A percentile compares a stretch with the other conserved stretches of the same genome.
Evolutionary conservation across 2,797 vertebrate genomes (phyloP).

Genomic region (Parambassis ranga): DNA sequence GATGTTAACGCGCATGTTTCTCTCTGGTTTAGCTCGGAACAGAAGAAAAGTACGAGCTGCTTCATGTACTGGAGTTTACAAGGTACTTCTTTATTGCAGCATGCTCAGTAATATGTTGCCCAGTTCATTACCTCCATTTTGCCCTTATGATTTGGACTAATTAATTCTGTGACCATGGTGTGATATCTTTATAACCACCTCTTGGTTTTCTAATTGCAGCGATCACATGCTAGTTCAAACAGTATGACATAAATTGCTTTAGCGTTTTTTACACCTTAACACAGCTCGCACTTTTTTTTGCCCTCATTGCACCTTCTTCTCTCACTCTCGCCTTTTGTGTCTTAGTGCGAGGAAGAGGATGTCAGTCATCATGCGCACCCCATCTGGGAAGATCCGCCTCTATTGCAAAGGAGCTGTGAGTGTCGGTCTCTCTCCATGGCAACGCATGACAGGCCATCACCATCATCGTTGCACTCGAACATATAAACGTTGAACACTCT

Average conservation of each 20-base stretch:
- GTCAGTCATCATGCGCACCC: constrained; percentile 98
- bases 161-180: constrained; percentile 14
- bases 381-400: constrained; percentile 94
- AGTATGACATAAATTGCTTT: constrained; percentile 29
- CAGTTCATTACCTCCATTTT: neutral
- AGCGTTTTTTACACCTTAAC: constrained; percentile 5
- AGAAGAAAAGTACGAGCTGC: constrained; percentile 93
- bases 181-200: constrained; percentile 1
- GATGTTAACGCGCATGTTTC: constrained; percentile 25
- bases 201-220: constrained; percentile 29
- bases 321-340: constrained; percentile 44
- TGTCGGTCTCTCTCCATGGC: constrained; percentile 81
- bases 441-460: constrained; percentile 65
- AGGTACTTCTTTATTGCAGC: constrained; percentile 66
- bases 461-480: constrained; percentile 24
- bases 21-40: constrained; percentile 81
- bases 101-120: neutral
- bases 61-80: constrained; percentile 97
- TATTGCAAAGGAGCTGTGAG: constrained; percentile 99
- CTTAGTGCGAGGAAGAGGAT: constrained; percentile 93
- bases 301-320: neutral
- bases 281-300: constrained; percentile 31
- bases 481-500: constrained; percentile 5
- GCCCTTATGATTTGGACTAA: neutral
- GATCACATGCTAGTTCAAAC: constrained; percentile 17